These are phyloP conservation scores for Myathropa florea DNA, from an alignment of 2,888 invertebrate genomes.

Conservation along the genomic window DNA sequence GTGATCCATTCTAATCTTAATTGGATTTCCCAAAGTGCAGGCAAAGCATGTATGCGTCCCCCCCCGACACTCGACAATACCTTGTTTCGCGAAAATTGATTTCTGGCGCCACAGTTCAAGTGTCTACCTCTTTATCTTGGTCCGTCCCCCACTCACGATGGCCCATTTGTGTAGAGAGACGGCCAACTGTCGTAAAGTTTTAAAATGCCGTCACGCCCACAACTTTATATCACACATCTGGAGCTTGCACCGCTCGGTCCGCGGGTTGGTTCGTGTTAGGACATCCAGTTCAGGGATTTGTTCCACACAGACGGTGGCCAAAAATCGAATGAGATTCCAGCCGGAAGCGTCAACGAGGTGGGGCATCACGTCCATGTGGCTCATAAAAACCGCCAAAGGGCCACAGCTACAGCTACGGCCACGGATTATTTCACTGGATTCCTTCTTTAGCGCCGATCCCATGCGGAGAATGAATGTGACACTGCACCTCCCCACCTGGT, in stretches of 20 bases:
- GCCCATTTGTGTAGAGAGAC: no score
- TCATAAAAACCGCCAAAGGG: conserved; percentile 56
- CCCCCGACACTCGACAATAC: neutral
- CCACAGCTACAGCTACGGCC: neutral
- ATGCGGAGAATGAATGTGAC: conserved; percentile 32
- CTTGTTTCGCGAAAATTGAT: neutral
- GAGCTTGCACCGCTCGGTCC: neutral
- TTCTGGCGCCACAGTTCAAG: neutral
- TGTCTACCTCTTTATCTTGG: neutral
- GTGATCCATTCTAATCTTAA: neutral
- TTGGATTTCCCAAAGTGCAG: neutral
- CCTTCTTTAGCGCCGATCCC: conserved; percentile 34
- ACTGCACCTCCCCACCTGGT: conserved; percentile 39
- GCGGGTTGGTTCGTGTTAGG: neutral
- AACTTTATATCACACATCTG: neutral
- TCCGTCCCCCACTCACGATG: neutral
- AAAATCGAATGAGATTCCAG: neutral
- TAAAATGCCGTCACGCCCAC: neutral
- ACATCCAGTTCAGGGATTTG: neutral
- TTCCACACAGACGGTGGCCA: neutral
- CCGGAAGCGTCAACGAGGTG: neutral
- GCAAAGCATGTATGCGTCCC: neutral
- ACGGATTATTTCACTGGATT: conserved; percentile 54
- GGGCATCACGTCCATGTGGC: conserved; percentile 6
- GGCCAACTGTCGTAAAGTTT: neutral